Base-by-base conservation (phyloP, 2,797 vertebrate species). In the Cossypha niveicapilla region DNA sequence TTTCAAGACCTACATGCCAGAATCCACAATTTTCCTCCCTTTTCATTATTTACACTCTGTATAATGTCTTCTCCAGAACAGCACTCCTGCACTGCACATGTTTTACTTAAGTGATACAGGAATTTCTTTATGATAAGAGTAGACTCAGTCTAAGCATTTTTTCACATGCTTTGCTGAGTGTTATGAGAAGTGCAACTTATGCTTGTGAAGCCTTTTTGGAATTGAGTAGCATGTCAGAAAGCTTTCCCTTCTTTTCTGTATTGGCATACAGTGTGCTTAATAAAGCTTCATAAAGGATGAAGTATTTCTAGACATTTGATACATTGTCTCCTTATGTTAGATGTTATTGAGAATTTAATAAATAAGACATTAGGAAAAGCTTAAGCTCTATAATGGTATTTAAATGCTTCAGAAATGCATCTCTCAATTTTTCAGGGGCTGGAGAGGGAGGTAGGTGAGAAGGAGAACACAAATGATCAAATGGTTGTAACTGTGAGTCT, bases 361-460 rank as follows among this genome's bases (percentile, higher is more conserved):
- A 88, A 74, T 14, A 85, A 67, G 54, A 37, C 6, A 42, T 54
- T 30, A 73, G 47, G 35, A 35, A 53, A 84, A 80, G 22, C 3
- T n/a, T 23, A 61, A 68, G 27, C n/a, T 37, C 32, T n/a, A 4
- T 4, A 58, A 60, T 1, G 13, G 19, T 30, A 71, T 37, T 27
- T 27, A 39, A 24, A 37, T 13, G 44, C 35, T 75, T 68, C 9
- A 71, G 68, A 86, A 96, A 90, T 2, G 7, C 13, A 66, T 4
- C 7, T 51, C 45, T 81, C 19, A 32, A 1, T 57, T 85, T 85
- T 58, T 66, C 10, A 45, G 32, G 18, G 4, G 4, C 4, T 56
- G 11, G 30, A 24, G 28, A 37, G 3, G 1, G 0, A 1, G 4
- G 2, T 5, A 18, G 13, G 5, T 23, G 6, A 86, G 28, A 88